phyloP scores from a whole-genome alignment of 2,113 vertebrate genomes.

The Opisthocomus hoazin region DNA sequence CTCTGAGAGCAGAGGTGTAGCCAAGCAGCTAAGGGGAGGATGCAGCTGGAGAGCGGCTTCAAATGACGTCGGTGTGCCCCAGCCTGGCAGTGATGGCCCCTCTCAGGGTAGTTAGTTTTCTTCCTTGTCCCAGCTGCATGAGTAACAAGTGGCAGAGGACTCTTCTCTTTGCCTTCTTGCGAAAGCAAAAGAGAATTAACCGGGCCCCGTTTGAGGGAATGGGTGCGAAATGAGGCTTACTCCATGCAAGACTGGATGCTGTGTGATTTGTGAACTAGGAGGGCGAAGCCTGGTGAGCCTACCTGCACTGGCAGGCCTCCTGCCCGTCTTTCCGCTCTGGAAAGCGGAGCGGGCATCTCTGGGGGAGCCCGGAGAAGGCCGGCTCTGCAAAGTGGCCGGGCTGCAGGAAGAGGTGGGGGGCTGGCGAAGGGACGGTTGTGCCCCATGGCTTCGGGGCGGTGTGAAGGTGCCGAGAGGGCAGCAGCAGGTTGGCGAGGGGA shows the following conservation, averaged over 20 bases:
- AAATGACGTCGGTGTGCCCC: conserved; percentile 26
- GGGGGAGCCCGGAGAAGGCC: background rate
- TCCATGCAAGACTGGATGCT: background rate
- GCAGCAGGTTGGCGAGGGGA: background rate
- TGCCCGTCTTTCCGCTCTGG: fast-evolving
- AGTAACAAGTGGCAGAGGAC: background rate
- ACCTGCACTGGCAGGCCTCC: background rate
- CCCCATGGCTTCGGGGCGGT: fast-evolving
- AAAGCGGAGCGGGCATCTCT: background rate
- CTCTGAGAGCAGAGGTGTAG: conserved; percentile 70
- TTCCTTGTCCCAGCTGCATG: background rate
- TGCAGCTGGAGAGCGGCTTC: conserved; percentile 49
- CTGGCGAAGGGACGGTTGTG: background rate
- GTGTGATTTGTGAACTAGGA: background rate
- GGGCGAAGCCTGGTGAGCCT: background rate
- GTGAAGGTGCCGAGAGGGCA: background rate
- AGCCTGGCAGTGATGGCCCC: conserved; percentile 13
- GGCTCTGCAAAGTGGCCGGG: background rate
- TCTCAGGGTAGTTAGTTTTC: background rate
- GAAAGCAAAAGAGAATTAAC: background rate
- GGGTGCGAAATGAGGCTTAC: background rate
- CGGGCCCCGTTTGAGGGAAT: background rate
- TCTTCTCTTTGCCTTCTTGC: background rate
- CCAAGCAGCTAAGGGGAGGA: conserved; percentile 57
- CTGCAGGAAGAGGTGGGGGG: background rate